Base-by-base conservation (phyloP, 2,888 invertebrate species). In the Nineta flava region DNA sequence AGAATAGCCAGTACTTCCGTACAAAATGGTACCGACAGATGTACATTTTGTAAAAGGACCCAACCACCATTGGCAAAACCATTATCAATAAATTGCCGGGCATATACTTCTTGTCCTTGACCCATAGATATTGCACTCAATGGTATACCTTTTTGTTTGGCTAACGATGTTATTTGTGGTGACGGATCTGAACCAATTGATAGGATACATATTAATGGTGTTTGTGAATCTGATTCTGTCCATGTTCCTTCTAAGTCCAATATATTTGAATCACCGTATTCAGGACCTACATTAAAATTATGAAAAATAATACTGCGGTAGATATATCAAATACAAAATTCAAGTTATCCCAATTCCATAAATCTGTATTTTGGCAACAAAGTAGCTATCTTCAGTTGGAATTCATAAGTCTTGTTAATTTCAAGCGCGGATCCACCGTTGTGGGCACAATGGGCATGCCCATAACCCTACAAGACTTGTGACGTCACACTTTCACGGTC, bases 181-280 rank as follows among this genome's bases (percentile, higher is more conserved):
- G 91, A 90, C 0, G 92, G 91, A 70, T 92, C 92, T 0, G 88
- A 86, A 0, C 92, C 91, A 77, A 87, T 87, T 15, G 88, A 88
- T 47, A 92, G 66, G 59, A 91, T 84, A 53, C 90, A 87, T 53
- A 90, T 75, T 57, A 91, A 71, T 0, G 91, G 91, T 2, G 82
- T 81, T 49, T 80, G 59, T 6, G 81, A 74, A 48, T 81, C 71
- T 40, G 87, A 86, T 63, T 91, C 91, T 4, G 68, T 58, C 44
- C 80, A 76, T 70, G 88, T 76, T 50, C 69, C 73, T 63, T 88
- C 86, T 61, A 87, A 76, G 63, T 86, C 81, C 2, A 88, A 74
- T 46, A 91, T 79, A 0, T 88, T 83, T 2, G 90, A 84, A 59
- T 87, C 86, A 1, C 85, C 80, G 65, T 77, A 92, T 54, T 69